Evolutionary conservation across 2,113 vertebrate species (phyloP).

Genomic region (Gallinago undulata): DNA sequence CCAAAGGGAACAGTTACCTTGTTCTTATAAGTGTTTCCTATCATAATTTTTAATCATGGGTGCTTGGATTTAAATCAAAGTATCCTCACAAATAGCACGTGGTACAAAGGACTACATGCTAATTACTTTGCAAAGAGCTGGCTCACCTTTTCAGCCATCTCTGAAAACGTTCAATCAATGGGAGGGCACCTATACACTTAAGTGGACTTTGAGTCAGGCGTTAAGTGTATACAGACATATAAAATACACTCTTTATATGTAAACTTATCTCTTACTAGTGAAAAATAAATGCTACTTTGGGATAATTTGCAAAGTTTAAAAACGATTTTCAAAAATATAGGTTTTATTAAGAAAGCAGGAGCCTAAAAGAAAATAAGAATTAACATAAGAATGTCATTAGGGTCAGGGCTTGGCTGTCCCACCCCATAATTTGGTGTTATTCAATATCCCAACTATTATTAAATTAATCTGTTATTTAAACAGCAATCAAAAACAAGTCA

Average conservation of each 20-base stretch:
- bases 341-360: constrained; percentile 80
- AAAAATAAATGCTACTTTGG: constrained; percentile 32
- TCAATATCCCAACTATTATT: constrained; percentile 78
- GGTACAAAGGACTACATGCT: not conserved
- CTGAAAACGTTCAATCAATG: not conserved
- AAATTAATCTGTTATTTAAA: constrained; percentile 82
- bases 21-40: not conserved
- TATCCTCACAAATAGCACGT: not conserved
- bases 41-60: not conserved
- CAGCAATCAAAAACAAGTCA: constrained; percentile 72
- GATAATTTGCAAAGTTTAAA: constrained; percentile 61
- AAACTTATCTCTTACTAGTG: constrained; percentile 36
- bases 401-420: constrained; percentile 74
- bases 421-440: constrained; percentile 76
- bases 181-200: not conserved
- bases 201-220: not conserved
- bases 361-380: constrained; percentile 82
- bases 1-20: not conserved
- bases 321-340: constrained; percentile 77
- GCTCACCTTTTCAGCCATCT: not conserved
- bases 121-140: not conserved
- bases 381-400: constrained; percentile 82
- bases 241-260: constrained; percentile 22
- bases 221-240: not conserved
- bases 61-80: not conserved